Conservation (phyloP, 2,797 vertebrate genomes). For the Phrynocephalus vlangalii region DNA sequence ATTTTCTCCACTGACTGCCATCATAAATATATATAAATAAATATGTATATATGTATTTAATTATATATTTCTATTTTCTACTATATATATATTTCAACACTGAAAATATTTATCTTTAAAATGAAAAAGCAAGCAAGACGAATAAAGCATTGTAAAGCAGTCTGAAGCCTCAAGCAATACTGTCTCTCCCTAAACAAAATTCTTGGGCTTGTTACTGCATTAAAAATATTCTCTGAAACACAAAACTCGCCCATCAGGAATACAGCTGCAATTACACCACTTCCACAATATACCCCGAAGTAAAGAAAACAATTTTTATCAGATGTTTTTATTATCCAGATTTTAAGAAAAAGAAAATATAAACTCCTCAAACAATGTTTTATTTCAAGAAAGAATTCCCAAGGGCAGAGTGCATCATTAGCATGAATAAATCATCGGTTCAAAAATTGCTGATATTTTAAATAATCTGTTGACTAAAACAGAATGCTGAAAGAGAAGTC, state of each 20-base stretch:
- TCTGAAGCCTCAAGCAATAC: conserved; percentile 35
- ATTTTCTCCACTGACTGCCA: neutral
- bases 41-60: neutral
- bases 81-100: neutral
- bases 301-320: conserved; percentile 71
- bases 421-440: conserved; percentile 58
- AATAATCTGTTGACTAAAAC: conserved; percentile 32
- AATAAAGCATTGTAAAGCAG: conserved; percentile 10
- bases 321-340: conserved; percentile 72
- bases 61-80: neutral
- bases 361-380: conserved; percentile 73
- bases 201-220: conserved; percentile 65
- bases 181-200: conserved; percentile 54
- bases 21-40: neutral
- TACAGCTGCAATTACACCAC: conserved; percentile 74
- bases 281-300: conserved; percentile 71
- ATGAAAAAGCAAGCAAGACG: neutral
- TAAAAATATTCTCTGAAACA: conserved; percentile 78
- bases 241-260: conserved; percentile 74
- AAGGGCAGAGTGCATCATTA: conserved; percentile 50
- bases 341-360: conserved; percentile 56
- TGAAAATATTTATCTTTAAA: neutral
- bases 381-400: conserved; percentile 69
- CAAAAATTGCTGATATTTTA: conserved; percentile 40
- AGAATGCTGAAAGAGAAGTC: conserved; percentile 20